Percentiles rank a stretch among this genome's conserved stretches.
phyloP scores from a whole-genome alignment of 2,113 vertebrate genomes.

The Poicephalus gulielmi region DNA sequence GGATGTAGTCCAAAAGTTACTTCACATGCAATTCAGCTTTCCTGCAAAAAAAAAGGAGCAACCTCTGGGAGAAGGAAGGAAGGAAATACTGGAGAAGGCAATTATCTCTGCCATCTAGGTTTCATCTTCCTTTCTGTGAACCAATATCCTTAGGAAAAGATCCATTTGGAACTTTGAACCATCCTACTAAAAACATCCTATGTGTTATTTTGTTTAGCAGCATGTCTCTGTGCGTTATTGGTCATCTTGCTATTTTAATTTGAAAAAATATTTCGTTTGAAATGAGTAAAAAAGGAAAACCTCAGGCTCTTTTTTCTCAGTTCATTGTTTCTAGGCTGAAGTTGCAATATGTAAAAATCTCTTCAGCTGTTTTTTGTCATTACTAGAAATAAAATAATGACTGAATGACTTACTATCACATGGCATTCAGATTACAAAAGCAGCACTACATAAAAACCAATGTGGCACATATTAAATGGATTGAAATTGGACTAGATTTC shows the following conservation, averaged over 20 bases:
- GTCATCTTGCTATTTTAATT: constrained; percentile 24
- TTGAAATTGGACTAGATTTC: constrained; percentile 54
- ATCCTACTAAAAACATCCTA: neutral
- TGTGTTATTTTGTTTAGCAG: neutral
- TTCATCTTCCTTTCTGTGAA: neutral
- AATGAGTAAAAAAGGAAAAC: constrained; percentile 19
- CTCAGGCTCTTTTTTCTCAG: neutral
- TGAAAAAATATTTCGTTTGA: neutral
- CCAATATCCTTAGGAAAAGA: constrained; percentile 7
- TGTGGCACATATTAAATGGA: constrained; percentile 40
- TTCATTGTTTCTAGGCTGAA: constrained; percentile 46
- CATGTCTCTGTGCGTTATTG: neutral
- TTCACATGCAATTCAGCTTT: neutral
- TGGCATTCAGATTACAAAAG: constrained; percentile 50
- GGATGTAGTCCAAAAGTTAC: neutral
- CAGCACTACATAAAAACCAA: constrained; percentile 15
- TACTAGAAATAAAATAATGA: constrained; percentile 53
- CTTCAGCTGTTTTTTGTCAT: constrained; percentile 34
- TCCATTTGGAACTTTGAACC: neutral
- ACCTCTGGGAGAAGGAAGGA: neutral
- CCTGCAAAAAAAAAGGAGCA: neutral
- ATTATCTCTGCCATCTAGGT: neutral
- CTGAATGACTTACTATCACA: constrained; percentile 42
- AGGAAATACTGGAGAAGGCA: neutral
- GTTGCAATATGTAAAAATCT: constrained; percentile 14